phyloP scores from a whole-genome alignment of 1,140 invertebrate genomes.

The Drosophila kurseongensis region DNA sequence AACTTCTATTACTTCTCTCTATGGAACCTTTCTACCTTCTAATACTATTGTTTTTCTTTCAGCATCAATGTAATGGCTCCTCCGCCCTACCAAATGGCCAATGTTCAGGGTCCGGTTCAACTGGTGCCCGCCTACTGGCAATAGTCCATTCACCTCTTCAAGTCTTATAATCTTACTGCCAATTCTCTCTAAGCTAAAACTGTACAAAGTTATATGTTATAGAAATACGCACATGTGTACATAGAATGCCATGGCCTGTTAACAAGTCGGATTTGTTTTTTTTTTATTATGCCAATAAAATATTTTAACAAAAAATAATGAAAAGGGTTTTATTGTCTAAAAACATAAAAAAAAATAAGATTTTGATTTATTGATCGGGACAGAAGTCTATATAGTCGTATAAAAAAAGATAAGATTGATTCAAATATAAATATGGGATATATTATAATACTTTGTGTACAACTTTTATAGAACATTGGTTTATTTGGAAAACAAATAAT shows the following conservation, averaged over 20 bases:
- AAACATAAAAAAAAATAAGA: not conserved
- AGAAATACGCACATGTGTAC: constrained; percentile 20
- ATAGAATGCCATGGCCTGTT: constrained; percentile 30
- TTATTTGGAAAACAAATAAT: no score
- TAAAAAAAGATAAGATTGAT: no score
- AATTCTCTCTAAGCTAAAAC: constrained; percentile 33
- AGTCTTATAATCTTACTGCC: constrained; percentile 13
- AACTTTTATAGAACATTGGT: no score
- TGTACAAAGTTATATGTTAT: constrained; percentile 39
- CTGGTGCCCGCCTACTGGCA: constrained; percentile 64
- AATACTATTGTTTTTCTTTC: not conserved
- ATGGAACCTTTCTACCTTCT: not conserved
- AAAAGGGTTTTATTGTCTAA: not conserved
- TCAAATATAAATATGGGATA: no score
- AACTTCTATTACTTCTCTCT: no score
- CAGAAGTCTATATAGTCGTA: no score
- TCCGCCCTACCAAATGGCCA: constrained; percentile 19
- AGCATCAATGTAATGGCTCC: constrained; percentile 63
- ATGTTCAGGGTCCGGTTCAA: constrained; percentile 44
- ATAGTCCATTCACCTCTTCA: constrained; percentile 19
- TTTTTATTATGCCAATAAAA: constrained; percentile 25
- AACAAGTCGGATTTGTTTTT: constrained; percentile 42
- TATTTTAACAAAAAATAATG: constrained; percentile 29
- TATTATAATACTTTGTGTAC: no score
- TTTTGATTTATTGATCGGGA: no score